Base-by-base conservation (phyloP, 2,113 vertebrate species). In the Garra rufa region DNA sequence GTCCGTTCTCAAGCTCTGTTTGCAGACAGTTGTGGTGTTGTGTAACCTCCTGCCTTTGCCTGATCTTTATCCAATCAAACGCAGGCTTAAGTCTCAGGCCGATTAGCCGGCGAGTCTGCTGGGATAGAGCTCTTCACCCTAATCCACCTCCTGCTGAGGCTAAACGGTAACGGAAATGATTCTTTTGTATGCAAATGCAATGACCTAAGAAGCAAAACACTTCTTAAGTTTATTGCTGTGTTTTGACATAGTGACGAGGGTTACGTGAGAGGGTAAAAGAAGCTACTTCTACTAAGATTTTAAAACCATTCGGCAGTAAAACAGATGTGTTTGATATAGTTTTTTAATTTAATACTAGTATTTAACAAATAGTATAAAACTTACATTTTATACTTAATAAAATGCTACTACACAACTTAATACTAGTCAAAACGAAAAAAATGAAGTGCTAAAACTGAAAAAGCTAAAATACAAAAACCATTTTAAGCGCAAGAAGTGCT, bases 11-110 rank as follows among this genome's bases (percentile, higher is more conserved):
- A 30, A 7, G 6, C 43, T 28, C 74, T 38, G 55, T 77, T 50
- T 77, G 74, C 59, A 77, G 73, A 76, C 46, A 50, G 52, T 44
- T 6, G 21, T 55, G 24, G 44, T 52, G 44, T 76, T 52, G 34
- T 69, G 48, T 19, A 38, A 84, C 74, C 70, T 75, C 28, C 73
- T 55, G 63, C n/a, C 28, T 77, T 55, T 52, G 28, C 28, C 46
- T 41, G 61, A 70, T 69, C 79, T 55, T 78, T 77, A 84, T 78
- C 83, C 83, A 84, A 84, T 77, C 59, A 84, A 67, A 84, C 9
- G 61, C 52, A 77, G 11, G 46, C 28, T 77, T 69, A 83, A 77
- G 74, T 67, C 73, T 75, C 43, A 43, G 44, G 59, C 38, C 24
- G 59, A 77, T 84, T 77, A 84, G 82, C 26, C 9, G 71, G 28